Evolutionary conservation across 2,113 vertebrate genomes (phyloP).

Genomic region (Galbula dea): DNA sequence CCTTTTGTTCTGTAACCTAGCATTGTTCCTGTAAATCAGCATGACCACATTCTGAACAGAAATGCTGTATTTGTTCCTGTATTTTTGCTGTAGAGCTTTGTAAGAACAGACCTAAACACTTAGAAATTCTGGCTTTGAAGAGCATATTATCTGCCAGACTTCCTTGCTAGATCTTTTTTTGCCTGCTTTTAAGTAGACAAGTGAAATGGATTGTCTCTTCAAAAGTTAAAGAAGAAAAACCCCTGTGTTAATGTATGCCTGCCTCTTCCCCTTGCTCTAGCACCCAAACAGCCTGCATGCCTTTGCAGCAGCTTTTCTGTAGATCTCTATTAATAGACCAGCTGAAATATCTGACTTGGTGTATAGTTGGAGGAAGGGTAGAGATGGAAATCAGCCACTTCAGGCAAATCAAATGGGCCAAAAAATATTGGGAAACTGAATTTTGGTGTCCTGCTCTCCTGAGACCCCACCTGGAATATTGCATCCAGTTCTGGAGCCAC

Average conservation of each 20-base stretch:
- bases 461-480: too few relatives aligned
- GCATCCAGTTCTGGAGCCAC: too few relatives aligned
- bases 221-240: neutral
- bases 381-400: neutral
- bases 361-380: neutral
- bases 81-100: neutral
- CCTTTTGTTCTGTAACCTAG: neutral
- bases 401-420: neutral
- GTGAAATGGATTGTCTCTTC: neutral
- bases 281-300: neutral
- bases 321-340: neutral
- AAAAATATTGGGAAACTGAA: neutral
- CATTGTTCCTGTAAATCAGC: neutral
- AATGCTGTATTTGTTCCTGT: neutral
- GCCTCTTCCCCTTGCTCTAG: neutral
- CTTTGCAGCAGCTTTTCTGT: neutral
- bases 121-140: neutral
- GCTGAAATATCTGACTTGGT: neutral
- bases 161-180: neutral
- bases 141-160: neutral
- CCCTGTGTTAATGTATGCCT: neutral
- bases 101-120: neutral
- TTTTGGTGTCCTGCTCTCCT: too few relatives aligned
- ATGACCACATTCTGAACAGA: neutral
- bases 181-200: neutral